Conservation (phyloP, 2,797 vertebrate species). For the Chaetodon trifasciatus region DNA sequence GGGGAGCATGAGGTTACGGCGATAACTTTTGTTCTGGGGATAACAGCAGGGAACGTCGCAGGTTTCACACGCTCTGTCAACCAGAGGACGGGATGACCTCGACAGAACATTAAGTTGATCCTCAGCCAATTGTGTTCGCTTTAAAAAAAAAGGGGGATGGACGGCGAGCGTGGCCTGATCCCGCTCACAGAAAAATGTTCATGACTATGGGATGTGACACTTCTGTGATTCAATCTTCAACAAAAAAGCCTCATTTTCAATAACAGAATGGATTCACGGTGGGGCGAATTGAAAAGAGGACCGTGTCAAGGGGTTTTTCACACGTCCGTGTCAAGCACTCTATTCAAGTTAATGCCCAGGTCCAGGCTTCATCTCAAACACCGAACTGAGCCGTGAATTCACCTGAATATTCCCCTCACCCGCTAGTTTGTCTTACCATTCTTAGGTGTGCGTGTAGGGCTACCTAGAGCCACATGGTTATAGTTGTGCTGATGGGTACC, state of each 20-base stretch:
- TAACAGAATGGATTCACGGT: slow-evolving; percentile 41
- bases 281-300: slow-evolving; percentile 45
- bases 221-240: slow-evolving; percentile 54
- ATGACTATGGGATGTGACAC: slow-evolving; percentile 52
- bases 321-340: slow-evolving; percentile 30
- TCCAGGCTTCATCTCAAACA: slow-evolving; percentile 13
- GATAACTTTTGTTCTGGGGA: slow-evolving; percentile 44
- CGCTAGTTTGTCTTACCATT: slow-evolving; percentile 90
- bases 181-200: slow-evolving; percentile 41
- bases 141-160: slow-evolving; percentile 30
- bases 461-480: slow-evolving; percentile 95
- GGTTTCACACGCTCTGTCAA: slow-evolving; percentile 36
- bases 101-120: slow-evolving; percentile 61
- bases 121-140: slow-evolving; percentile 50
- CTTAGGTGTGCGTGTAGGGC: slow-evolving; percentile 94
- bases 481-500: slow-evolving; percentile 96
- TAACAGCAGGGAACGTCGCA: slow-evolving; percentile 31
- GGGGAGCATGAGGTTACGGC: slow-evolving; percentile 19
- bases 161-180: neutral
- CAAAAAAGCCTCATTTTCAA: slow-evolving; percentile 42
- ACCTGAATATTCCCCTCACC: slow-evolving; percentile 23
- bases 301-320: slow-evolving; percentile 36
- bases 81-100: slow-evolving; percentile 50
- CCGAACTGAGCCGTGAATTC: slow-evolving; percentile 26
- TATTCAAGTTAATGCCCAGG: slow-evolving; percentile 23